phyloP scores from a whole-genome alignment of 2,113 vertebrate species.

The Erpornis zantholeuca region DNA sequence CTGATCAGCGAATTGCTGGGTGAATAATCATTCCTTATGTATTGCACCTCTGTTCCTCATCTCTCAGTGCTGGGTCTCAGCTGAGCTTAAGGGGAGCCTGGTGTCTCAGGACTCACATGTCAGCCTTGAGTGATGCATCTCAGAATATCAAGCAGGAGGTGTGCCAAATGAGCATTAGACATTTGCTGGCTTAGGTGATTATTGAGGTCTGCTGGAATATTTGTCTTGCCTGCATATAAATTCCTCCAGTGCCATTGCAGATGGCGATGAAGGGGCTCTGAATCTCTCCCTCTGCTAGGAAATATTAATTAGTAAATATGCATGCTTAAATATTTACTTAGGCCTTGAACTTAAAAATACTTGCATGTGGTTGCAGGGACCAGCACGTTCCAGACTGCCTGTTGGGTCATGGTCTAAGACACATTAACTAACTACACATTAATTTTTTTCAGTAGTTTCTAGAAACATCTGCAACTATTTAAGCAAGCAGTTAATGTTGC shows the following conservation, averaged over 20 bases:
- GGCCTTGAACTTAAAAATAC: background rate
- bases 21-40: background rate
- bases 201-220: background rate
- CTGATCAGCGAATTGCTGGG: background rate
- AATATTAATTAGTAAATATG: background rate
- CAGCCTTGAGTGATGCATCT: background rate
- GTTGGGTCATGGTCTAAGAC: background rate
- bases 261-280: background rate
- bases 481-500: background rate
- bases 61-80: background rate
- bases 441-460: background rate
- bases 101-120: rapidly evolving
- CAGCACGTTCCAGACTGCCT: background rate
- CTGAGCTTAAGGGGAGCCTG: background rate
- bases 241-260: background rate
- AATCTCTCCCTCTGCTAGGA: background rate
- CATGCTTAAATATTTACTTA: background rate
- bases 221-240: background rate
- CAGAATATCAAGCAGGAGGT: background rate
- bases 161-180: background rate
- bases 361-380: background rate
- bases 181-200: background rate
- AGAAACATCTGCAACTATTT: conserved; percentile 1
- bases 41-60: background rate
- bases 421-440: too few relatives aligned